Conservation (phyloP, 1,140 invertebrate genomes). For the Melipona quadrifasciata region DNA sequence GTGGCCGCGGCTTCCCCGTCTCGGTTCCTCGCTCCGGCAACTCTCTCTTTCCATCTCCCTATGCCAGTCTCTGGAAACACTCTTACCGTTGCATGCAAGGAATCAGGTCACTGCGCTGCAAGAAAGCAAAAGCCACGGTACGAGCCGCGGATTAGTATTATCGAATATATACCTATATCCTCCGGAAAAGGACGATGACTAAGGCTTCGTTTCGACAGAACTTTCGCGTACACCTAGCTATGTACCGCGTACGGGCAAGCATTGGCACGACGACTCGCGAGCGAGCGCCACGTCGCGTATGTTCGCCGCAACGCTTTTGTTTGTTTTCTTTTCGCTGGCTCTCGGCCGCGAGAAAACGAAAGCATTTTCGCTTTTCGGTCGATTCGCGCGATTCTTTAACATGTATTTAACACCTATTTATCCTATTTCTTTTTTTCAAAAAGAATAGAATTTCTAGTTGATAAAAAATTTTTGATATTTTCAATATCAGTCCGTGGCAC, state of each 20-base stretch:
- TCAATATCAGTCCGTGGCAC: background rate
- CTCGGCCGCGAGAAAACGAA: background rate
- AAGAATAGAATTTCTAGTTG: background rate
- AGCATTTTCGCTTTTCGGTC: background rate
- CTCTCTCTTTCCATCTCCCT: slow-evolving; percentile 69
- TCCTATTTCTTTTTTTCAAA: background rate
- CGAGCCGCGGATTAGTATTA: slow-evolving; percentile 79
- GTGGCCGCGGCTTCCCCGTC: slow-evolving; percentile 56
- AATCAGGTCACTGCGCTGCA: slow-evolving; percentile 82
- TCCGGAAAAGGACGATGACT: slow-evolving; percentile 71
- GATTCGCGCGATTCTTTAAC: background rate
- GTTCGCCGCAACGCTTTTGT: slow-evolving; percentile 16
- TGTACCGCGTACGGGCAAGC: slow-evolving; percentile 25
- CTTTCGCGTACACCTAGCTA: slow-evolving; percentile 57
- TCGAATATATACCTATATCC: slow-evolving; percentile 74
- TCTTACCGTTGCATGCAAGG: slow-evolving; percentile 79
- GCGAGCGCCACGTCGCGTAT: slow-evolving; percentile 11
- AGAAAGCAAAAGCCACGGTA: slow-evolving; percentile 78
- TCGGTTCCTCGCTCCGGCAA: slow-evolving; percentile 53
- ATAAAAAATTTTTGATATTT: background rate
- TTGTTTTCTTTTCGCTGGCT: background rate
- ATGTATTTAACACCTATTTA: background rate
- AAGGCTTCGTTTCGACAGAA: slow-evolving; percentile 69
- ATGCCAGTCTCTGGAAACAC: slow-evolving; percentile 72
- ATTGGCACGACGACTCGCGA: slow-evolving; percentile 15